Conservation (phyloP, 2,888 invertebrate genomes). For the Limnephilus auricula region DNA sequence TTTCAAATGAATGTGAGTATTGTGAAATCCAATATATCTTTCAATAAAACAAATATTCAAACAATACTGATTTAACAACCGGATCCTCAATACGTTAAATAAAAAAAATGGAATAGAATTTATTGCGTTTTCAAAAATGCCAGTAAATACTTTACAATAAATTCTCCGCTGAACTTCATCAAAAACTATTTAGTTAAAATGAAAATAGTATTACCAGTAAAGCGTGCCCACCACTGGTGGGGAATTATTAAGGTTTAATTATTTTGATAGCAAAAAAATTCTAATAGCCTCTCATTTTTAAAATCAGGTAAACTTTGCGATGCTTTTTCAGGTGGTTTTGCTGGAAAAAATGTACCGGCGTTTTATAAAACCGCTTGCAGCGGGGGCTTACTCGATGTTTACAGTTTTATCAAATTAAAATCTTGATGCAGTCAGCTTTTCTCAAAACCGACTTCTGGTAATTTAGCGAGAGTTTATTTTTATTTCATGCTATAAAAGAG, state of each 20-base stretch:
- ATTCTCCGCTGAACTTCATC: too few relatives aligned
- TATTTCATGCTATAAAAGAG: neutral
- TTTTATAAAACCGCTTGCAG: neutral
- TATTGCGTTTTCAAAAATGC: too few relatives aligned
- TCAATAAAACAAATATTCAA: too few relatives aligned
- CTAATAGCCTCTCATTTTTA: neutral
- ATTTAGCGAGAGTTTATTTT: slow-evolving; percentile 10
- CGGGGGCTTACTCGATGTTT: neutral
- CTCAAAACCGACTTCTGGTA: neutral
- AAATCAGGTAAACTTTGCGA: neutral
- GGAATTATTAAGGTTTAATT: neutral
- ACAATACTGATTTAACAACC: too few relatives aligned
- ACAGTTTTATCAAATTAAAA: neutral
- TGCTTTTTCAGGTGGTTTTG: neutral
- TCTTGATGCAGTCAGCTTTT: neutral
- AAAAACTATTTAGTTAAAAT: too few relatives aligned
- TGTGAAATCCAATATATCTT: too few relatives aligned
- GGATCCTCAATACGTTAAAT: too few relatives aligned
- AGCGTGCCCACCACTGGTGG: too few relatives aligned
- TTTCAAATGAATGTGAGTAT: too few relatives aligned
- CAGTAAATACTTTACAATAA: too few relatives aligned
- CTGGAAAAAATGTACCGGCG: neutral
- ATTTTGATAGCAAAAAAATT: neutral
- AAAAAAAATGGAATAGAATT: too few relatives aligned
- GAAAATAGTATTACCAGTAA: too few relatives aligned